Evolutionary conservation across 2,113 vertebrate species (phyloP).

Genomic region (Myotis yumanensis): DNA sequence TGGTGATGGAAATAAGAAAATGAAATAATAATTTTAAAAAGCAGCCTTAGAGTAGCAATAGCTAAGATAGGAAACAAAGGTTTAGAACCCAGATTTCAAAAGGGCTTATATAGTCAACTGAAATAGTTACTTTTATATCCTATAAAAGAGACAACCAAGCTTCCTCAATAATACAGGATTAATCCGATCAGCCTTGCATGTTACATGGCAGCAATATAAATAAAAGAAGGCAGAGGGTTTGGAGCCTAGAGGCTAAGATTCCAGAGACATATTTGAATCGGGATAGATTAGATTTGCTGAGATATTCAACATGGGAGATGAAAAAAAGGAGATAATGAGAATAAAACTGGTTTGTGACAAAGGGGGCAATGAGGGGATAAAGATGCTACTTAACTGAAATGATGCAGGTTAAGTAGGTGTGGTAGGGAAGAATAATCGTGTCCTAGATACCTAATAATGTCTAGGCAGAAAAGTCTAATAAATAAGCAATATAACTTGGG

Average conservation of each 20-base stretch:
- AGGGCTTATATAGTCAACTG: not conserved
- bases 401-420: not conserved
- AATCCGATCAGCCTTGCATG: not conserved
- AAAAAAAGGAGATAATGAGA: not conserved
- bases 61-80: not conserved
- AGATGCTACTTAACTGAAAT: constrained; percentile 12
- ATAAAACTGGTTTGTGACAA: not conserved
- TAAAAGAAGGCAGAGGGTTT: not conserved
- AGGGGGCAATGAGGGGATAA: not conserved
- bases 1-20: not conserved
- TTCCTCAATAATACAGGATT: not conserved
- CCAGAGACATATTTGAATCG: not conserved
- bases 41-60: not conserved
- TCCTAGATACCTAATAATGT: not conserved
- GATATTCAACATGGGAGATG: not conserved
- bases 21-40: not conserved
- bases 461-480: not conserved
- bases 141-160: not conserved
- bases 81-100: constrained; percentile 9
- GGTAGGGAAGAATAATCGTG: not conserved
- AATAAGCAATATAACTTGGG: not conserved
- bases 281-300: not conserved
- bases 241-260: not conserved
- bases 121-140: not conserved
- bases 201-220: not conserved